These are phyloP conservation scores for Dreissena polymorpha DNA, from an alignment of 1,140 invertebrate genomes.

Conservation along the genomic window DNA sequence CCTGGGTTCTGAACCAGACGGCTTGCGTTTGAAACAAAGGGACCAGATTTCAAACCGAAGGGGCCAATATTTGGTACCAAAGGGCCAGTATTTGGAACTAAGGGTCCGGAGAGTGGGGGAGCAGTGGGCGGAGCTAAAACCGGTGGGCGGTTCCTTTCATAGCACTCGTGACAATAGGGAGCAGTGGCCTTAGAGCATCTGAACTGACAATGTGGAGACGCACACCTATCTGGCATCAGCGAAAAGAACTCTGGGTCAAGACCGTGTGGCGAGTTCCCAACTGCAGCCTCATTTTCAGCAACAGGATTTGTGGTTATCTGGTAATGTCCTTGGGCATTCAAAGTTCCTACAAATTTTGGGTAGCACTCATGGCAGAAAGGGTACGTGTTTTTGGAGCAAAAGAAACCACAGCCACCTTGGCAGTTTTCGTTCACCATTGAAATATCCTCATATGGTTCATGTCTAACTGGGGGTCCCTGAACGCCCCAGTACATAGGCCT, in stretches of 20 bases:
- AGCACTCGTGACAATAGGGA: constrained; percentile 72
- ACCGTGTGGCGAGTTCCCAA: neutral
- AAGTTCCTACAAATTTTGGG: constrained; percentile 33
- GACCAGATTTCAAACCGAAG: neutral
- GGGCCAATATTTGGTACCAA: neutral
- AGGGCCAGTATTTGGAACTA: neutral
- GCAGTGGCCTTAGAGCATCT: constrained; percentile 65
- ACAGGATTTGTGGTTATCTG: neutral
- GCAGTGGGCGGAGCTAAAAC: constrained; percentile 9
- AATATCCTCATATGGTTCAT: constrained; percentile 22
- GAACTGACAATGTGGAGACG: constrained; percentile 62
- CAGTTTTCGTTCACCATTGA: constrained; percentile 62
- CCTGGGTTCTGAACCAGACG: neutral
- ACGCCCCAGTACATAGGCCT: neutral
- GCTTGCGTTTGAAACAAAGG: too few relatives aligned
- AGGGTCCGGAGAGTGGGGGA: neutral
- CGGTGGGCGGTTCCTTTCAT: constrained; percentile 6
- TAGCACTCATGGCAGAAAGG: constrained; percentile 50
- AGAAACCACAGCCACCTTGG: constrained; percentile 43
- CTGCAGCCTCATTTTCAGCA: too few relatives aligned
- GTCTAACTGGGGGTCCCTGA: neutral
- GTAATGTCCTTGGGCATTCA: neutral
- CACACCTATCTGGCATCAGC: constrained; percentile 60
- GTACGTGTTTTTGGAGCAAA: constrained; percentile 48
- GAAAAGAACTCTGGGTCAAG: constrained; percentile 34